These are phyloP conservation scores for Galeruca laticollis DNA, from an alignment of 2,888 invertebrate genomes.

Conservation along the genomic window DNA sequence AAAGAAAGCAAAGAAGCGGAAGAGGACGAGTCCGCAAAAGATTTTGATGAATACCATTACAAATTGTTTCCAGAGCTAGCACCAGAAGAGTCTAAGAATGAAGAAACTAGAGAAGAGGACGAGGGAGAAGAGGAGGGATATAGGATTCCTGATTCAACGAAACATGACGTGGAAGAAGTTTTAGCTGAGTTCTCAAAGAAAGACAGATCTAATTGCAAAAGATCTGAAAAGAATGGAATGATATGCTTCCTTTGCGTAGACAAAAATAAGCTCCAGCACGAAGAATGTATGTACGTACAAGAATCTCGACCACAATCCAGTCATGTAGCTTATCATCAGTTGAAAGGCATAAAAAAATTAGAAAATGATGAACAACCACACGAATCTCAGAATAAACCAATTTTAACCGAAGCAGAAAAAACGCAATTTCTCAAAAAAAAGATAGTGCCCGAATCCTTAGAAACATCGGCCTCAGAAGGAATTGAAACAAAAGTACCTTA, in stretches of 20 bases:
- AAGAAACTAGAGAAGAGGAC: constrained; percentile 57
- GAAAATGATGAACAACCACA: constrained; percentile 48
- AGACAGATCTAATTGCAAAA: constrained; percentile 79
- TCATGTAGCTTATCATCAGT: constrained; percentile 76
- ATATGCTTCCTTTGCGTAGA: constrained; percentile 82
- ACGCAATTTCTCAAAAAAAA: constrained; percentile 50
- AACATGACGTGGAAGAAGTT: constrained; percentile 78
- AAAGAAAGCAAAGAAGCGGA: constrained; percentile 31
- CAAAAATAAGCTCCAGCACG: constrained; percentile 77
- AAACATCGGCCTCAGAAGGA: constrained; percentile 56
- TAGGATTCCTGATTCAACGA: constrained; percentile 68
- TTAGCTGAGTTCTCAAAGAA: constrained; percentile 80
- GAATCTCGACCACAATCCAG: constrained; percentile 76
- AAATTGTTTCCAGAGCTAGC: constrained; percentile 66
- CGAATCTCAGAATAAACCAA: constrained; percentile 39
- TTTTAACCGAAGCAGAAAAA: constrained; percentile 45
- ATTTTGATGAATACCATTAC: constrained; percentile 68
- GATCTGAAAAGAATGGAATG: constrained; percentile 79
- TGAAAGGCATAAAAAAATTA: constrained; percentile 72
- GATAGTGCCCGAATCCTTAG: constrained; percentile 35
- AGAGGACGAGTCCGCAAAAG: constrained; percentile 66
- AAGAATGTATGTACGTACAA: constrained; percentile 84
- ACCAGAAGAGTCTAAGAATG: constrained; percentile 59
- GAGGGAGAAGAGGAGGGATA: constrained; percentile 49
- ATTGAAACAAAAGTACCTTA: constrained; percentile 28